A percentile compares a stretch with the other conserved stretches of the same genome.
Evolutionary conservation across 2,797 vertebrate genomes (phyloP).

Genomic region (Menidia menidia): DNA sequence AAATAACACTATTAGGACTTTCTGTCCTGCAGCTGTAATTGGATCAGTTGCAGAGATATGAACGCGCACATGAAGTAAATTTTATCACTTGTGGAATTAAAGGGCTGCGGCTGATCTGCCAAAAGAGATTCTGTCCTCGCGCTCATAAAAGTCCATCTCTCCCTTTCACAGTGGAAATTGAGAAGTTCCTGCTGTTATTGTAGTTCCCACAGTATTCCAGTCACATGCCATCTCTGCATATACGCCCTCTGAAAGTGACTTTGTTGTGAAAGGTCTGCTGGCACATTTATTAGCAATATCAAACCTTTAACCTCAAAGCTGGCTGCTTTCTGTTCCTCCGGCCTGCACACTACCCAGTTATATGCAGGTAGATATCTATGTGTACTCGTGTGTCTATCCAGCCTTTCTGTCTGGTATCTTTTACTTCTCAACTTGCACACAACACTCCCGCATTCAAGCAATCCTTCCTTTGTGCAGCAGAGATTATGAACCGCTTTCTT

Average conservation of each 20-base stretch:
- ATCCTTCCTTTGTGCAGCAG: slow-evolving; percentile 21
- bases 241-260: slow-evolving; percentile 58
- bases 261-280: slow-evolving; percentile 38
- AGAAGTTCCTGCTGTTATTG: slow-evolving; percentile 34
- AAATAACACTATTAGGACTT: slow-evolving; percentile 1
- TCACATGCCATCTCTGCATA: slow-evolving; percentile 37
- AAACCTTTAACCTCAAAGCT: slow-evolving; percentile 55
- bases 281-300: slow-evolving; percentile 47
- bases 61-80: slow-evolving; percentile 25
- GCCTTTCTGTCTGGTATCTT: slow-evolving; percentile 9
- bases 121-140: slow-evolving; percentile 45
- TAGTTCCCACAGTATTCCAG: slow-evolving; percentile 49
- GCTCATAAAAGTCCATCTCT: slow-evolving; percentile 42
- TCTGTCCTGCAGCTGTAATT: not conserved
- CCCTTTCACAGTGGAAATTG: slow-evolving; percentile 42
- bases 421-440: slow-evolving; percentile 18
- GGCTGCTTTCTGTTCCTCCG: slow-evolving; percentile 15
- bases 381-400: slow-evolving; percentile 11
- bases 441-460: not conserved
- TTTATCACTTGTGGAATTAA: slow-evolving; percentile 45
- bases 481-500: slow-evolving; percentile 51
- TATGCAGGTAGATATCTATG: not conserved
- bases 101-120: slow-evolving; percentile 47
- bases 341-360: not conserved
- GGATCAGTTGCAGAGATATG: slow-evolving; percentile 3